These are phyloP conservation scores for Psylliodes chrysocephalus DNA, from an alignment of 2,888 invertebrate genomes.

Conservation along the genomic window DNA sequence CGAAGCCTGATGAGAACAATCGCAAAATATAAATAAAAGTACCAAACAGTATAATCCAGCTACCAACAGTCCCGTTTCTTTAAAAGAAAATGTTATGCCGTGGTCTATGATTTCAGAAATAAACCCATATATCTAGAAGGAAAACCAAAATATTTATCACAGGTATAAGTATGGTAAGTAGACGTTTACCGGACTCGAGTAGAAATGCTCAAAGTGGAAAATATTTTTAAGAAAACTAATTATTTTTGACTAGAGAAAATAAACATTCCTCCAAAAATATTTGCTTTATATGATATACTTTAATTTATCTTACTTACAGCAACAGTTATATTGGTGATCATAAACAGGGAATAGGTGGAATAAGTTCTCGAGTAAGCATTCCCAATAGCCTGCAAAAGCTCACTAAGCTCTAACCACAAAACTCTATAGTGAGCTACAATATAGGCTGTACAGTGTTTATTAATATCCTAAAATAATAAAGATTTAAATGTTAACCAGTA, in stretches of 20 bases:
- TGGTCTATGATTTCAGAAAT: constrained; percentile 75
- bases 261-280: too few relatives aligned
- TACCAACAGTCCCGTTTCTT: constrained; percentile 74
- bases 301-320: constrained; percentile 61
- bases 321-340: constrained; percentile 76
- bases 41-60: constrained; percentile 71
- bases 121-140: constrained; percentile 69
- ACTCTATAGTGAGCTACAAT: constrained; percentile 72
- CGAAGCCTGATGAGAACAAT: constrained; percentile 75
- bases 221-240: too few relatives aligned
- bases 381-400: constrained; percentile 71
- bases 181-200: too few relatives aligned
- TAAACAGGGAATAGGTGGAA: constrained; percentile 74
- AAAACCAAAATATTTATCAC: too few relatives aligned
- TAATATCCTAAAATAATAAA: constrained; percentile 66
- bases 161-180: too few relatives aligned
- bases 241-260: too few relatives aligned
- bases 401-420: constrained; percentile 74
- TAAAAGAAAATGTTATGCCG: constrained; percentile 73
- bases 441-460: constrained; percentile 67
- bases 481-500: too few relatives aligned
- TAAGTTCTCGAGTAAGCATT: constrained; percentile 76
- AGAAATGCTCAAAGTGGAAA: too few relatives aligned
- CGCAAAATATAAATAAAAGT: constrained; percentile 72
- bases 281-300: too few relatives aligned